These are phyloP conservation scores for Bambusicola thoracicus DNA, from an alignment of 2,113 vertebrate species.

Conservation along the genomic window DNA sequence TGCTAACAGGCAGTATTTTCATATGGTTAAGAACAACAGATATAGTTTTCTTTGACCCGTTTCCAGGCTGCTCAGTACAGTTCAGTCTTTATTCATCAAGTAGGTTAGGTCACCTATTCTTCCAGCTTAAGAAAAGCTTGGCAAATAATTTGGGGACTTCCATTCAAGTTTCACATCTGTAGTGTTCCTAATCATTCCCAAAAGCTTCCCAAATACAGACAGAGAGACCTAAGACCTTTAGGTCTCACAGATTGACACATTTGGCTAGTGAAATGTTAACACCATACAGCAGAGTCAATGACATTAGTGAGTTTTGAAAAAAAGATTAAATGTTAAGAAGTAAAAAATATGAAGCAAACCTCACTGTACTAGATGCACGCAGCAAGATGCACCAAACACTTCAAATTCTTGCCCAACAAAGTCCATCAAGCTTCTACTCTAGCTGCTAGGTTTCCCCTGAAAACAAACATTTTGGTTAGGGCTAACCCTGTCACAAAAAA, in stretches of 20 bases:
- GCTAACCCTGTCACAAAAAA: not conserved
- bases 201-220: not conserved
- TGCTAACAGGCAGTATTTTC: not conserved
- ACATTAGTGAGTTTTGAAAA: no score
- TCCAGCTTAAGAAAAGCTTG: not conserved
- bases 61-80: not conserved
- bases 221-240: not conserved
- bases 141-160: not conserved
- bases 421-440: not conserved
- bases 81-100: not conserved
- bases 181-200: not conserved
- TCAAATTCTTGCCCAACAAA: not conserved
- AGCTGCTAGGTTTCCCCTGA: not conserved
- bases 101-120: not conserved
- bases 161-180: not conserved
- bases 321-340: no score
- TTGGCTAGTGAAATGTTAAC: no score
- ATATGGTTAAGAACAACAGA: not conserved
- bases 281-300: no score
- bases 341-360: not conserved
- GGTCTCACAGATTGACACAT: not conserved
- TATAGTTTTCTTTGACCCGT: not conserved
- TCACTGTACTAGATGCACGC: accelerated
- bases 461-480: not conserved
- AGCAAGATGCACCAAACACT: not conserved